Evolutionary conservation across 2,113 vertebrate genomes (phyloP).

Genomic region (Oxyura jamaicensis): DNA sequence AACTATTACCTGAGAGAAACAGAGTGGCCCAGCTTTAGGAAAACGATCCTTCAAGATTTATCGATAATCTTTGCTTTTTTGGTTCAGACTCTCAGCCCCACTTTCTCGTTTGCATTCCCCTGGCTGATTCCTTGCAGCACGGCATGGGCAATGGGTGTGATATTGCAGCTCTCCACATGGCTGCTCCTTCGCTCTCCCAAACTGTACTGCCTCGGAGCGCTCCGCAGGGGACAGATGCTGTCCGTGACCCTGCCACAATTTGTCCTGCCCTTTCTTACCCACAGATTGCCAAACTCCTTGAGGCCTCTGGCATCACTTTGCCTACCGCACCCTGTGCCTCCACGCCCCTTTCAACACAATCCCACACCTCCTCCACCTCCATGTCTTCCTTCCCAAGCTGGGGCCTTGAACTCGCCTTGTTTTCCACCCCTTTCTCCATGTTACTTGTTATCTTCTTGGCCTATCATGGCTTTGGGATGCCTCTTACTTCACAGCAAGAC

Average conservation of each 20-base stretch:
- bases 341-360: slow-evolving; percentile 46
- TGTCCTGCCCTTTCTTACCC: neutral
- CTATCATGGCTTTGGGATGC: neutral
- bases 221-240: neutral
- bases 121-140: neutral
- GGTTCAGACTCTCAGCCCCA: rapidly evolving
- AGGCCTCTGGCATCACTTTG: neutral
- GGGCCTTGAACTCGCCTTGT: neutral
- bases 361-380: slow-evolving; percentile 34
- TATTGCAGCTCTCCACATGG: neutral
- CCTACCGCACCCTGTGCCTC: slow-evolving; percentile 2
- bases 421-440: neutral
- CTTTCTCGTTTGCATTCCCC: neutral
- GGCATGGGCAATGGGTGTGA: neutral
- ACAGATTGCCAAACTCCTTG: neutral
- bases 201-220: neutral
- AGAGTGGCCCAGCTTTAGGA: neutral
- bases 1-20: neutral
- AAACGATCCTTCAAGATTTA: neutral
- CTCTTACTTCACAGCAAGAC: neutral
- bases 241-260: neutral
- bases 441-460: neutral
- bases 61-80: neutral
- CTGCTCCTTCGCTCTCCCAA: rapidly evolving
- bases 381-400: neutral